Conservation (phyloP, 1,140 invertebrate genomes). For the Zaprionus ghesquierei region DNA sequence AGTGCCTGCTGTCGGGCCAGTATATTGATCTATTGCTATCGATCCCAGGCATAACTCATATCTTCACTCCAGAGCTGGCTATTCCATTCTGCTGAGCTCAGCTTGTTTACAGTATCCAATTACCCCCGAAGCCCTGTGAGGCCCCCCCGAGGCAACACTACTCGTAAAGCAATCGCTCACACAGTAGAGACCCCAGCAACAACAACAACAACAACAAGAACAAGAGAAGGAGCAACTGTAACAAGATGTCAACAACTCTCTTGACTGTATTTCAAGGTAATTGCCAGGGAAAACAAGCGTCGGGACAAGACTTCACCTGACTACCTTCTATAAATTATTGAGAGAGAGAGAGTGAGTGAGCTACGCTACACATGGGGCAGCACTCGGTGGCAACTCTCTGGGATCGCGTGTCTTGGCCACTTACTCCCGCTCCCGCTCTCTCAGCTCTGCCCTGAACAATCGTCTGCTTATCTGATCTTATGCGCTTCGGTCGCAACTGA, state of each 20-base stretch:
- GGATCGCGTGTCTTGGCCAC: slow-evolving; percentile 38
- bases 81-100: slow-evolving; percentile 51
- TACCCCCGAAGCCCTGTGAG: slow-evolving; percentile 53
- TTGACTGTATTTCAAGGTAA: slow-evolving; percentile 77
- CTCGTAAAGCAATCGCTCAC: slow-evolving; percentile 23
- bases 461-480: slow-evolving; percentile 35
- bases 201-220: slow-evolving; percentile 10
- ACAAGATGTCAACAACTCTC: slow-evolving; percentile 72
- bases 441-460: background rate
- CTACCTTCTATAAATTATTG: slow-evolving; percentile 78
- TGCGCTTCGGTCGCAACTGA: slow-evolving; percentile 1
- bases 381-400: slow-evolving; percentile 38
- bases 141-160: slow-evolving; percentile 56
- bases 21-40: slow-evolving; percentile 55
- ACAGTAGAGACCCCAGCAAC: slow-evolving; percentile 38
- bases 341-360: slow-evolving; percentile 68
- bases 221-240: slow-evolving; percentile 19
- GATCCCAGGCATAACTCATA: slow-evolving; percentile 56
- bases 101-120: slow-evolving; percentile 77
- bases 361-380: slow-evolving; percentile 31
- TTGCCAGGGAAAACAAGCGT: slow-evolving; percentile 55
- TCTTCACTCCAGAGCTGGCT: slow-evolving; percentile 51
- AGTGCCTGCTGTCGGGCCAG: background rate
- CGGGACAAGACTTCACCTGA: slow-evolving; percentile 71
- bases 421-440: background rate